Conservation (phyloP, 2,797 vertebrate species). For the Hydrophis major region DNA sequence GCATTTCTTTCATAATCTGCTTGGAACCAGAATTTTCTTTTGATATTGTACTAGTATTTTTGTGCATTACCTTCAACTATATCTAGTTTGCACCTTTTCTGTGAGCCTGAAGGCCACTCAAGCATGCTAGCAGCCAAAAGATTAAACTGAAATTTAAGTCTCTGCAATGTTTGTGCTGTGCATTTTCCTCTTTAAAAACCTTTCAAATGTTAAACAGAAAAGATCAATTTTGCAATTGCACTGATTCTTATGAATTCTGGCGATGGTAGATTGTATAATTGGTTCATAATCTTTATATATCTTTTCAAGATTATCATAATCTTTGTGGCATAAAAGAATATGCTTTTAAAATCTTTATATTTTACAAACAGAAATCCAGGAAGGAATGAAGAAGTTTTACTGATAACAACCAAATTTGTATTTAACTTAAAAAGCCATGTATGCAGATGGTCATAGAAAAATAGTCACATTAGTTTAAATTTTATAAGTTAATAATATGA, state of each 20-base stretch:
- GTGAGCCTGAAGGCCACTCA: background rate
- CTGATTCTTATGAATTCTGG: background rate
- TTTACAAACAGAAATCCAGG: background rate
- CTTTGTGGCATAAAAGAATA: background rate
- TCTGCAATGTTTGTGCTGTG: background rate
- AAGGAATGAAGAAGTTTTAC: background rate
- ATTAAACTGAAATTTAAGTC: background rate
- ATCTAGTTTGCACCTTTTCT: background rate
- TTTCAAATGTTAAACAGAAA: background rate
- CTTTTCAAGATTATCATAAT: background rate
- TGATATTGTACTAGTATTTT: background rate
- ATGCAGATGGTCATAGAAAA: background rate
- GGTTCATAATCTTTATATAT: background rate
- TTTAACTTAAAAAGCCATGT: background rate
- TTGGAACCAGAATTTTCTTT: background rate
- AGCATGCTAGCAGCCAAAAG: background rate
- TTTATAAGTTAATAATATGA: background rate
- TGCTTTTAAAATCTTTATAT: background rate
- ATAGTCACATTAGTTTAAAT: background rate
- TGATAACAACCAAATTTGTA: background rate
- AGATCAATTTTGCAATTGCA: background rate
- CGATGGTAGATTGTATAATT: background rate
- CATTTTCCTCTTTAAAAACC: background rate
- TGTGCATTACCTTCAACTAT: background rate
- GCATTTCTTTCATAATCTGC: background rate